phyloP scores from a whole-genome alignment of 2,797 vertebrate species.

The Amblyraja radiata region DNA sequence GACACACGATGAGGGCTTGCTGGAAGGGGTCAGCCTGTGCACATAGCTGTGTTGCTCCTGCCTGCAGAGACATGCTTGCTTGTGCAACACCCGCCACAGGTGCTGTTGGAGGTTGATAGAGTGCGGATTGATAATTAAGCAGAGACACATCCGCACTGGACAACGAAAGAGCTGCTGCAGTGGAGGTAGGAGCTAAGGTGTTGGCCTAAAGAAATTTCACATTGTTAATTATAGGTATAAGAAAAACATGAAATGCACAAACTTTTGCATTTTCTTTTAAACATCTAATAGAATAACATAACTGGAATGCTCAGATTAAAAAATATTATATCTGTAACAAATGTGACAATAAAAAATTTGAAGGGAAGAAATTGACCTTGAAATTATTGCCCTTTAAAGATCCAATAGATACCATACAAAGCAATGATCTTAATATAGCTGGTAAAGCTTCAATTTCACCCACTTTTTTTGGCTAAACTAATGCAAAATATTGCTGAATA shows the following conservation, averaged over 20 bases:
- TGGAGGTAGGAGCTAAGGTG: constrained; percentile 73
- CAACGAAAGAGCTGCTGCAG: constrained; percentile 84
- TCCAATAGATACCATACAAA: neutral
- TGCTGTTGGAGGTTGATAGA: constrained; percentile 90
- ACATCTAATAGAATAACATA: neutral
- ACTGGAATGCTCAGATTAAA: neutral
- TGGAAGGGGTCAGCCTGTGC: constrained; percentile 90
- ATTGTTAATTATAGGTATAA: neutral
- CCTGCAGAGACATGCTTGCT: constrained; percentile 83
- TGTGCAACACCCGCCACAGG: constrained; percentile 87
- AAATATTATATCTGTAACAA: neutral
- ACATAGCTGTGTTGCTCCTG: constrained; percentile 86
- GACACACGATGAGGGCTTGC: constrained; percentile 94
- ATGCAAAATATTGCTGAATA: neutral
- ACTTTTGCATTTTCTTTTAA: neutral
- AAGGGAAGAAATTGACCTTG: neutral
- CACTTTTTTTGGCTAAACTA: neutral
- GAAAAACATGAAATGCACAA: constrained; percentile 1
- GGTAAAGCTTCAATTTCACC: neutral
- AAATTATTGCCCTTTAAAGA: neutral
- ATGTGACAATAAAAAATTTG: neutral
- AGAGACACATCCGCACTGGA: constrained; percentile 83
- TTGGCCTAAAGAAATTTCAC: constrained; percentile 63
- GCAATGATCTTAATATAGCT: neutral
- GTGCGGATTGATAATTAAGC: constrained; percentile 87